A percentile compares a stretch with the other conserved stretches of the same genome.
These are phyloP conservation scores for Odontophorus gujanensis DNA, from an alignment of 2,113 vertebrate genomes.

Conservation along the genomic window DNA sequence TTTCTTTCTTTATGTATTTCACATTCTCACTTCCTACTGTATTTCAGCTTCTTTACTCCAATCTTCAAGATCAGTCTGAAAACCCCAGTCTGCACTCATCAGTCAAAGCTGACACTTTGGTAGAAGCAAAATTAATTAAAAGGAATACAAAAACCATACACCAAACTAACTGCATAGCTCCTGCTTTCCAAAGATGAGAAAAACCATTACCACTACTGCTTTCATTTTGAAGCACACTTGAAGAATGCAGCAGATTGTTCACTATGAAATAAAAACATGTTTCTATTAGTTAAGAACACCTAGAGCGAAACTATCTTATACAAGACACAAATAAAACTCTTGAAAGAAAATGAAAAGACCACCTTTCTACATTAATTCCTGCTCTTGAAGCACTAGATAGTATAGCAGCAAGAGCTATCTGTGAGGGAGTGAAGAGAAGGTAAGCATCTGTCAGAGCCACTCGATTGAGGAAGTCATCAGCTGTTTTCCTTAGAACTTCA, in stretches of 20 bases:
- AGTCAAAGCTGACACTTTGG: not conserved
- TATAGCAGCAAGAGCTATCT: constrained; percentile 91
- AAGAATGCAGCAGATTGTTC: not conserved
- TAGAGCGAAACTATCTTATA: not conserved
- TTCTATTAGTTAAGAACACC: not conserved
- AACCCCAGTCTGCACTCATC: not conserved
- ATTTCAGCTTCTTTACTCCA: not conserved
- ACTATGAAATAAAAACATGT: not conserved
- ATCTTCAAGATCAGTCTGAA: not conserved
- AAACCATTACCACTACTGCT: not conserved
- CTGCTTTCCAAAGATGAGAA: not conserved
- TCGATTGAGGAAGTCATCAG: constrained; percentile 93
- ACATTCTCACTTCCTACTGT: not conserved
- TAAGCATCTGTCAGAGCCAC: constrained; percentile 88
- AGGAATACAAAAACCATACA: not conserved
- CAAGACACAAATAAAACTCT: not conserved
- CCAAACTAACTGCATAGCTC: not conserved
- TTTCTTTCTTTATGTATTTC: not conserved
- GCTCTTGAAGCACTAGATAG: constrained; percentile 90
- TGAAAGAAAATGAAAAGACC: not conserved
- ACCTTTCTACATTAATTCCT: constrained; percentile 94
- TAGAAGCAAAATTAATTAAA: not conserved
- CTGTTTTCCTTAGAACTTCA: constrained; percentile 89
- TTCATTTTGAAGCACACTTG: not conserved
- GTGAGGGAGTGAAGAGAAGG: constrained; percentile 90